A percentile compares a stretch with the other conserved stretches of the same genome.
Evolutionary conservation across 2,797 vertebrate species (phyloP).

Genomic region (Chaunax sp.): DNA sequence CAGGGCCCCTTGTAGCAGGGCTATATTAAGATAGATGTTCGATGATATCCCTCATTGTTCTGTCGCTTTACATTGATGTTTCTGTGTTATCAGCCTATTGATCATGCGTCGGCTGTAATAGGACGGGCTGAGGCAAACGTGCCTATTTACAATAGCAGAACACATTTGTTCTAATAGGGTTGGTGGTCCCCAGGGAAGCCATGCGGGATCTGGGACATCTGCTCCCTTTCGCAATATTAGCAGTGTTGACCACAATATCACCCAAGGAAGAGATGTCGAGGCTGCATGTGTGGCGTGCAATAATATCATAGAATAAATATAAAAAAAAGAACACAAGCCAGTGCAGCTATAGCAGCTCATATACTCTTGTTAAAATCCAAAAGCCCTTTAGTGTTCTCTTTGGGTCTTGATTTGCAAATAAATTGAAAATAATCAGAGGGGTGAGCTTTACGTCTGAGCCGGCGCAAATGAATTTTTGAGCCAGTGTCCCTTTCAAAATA

Average conservation of each 20-base stretch:
- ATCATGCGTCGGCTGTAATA: slow-evolving; percentile 99
- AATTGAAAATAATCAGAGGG: slow-evolving; percentile 99
- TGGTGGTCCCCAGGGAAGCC: slow-evolving; percentile 93
- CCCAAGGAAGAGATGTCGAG: slow-evolving; percentile 43
- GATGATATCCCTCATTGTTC: slow-evolving; percentile 99
- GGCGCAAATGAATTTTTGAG: slow-evolving; percentile 97
- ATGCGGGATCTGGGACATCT: slow-evolving; percentile 97
- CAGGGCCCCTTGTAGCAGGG: slow-evolving; percentile 96
- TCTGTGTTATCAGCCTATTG: slow-evolving; percentile 99
- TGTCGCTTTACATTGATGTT: slow-evolving; percentile 99
- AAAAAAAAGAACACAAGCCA: background rate
- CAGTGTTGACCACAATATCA: slow-evolving; percentile 86
- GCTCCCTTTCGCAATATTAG: slow-evolving; percentile 87
- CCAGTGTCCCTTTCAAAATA: slow-evolving; percentile 99
- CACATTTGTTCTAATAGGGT: slow-evolving; percentile 99
- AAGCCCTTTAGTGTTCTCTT: slow-evolving; percentile 91
- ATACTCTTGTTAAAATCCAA: slow-evolving; percentile 90
- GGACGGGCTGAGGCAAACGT: slow-evolving; percentile 98
- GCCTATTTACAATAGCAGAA: slow-evolving; percentile 99
- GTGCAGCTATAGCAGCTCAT: slow-evolving; percentile 81
- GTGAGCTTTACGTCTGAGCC: slow-evolving; percentile 89
- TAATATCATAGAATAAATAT: slow-evolving; percentile 3
- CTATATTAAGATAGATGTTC: slow-evolving; percentile 99
- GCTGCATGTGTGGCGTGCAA: slow-evolving; percentile 21
- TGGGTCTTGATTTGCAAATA: slow-evolving; percentile 99